Base-by-base conservation (phyloP, 2,888 invertebrate genomes). In the Protophormia terraenovae region DNA sequence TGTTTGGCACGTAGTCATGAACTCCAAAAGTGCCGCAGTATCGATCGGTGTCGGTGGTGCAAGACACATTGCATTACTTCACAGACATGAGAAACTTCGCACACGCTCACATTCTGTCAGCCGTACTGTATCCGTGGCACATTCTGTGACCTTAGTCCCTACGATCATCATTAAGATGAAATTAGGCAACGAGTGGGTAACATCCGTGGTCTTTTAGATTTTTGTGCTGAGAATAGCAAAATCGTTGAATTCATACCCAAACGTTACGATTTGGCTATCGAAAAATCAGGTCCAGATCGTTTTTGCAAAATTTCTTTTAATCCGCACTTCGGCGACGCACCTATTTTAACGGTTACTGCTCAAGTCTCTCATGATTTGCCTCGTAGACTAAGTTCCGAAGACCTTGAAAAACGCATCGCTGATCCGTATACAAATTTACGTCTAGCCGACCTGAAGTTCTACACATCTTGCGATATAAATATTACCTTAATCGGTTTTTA, bases 1-100 rank as follows among this genome's bases (percentile, higher is more conserved):
- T 47, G 66, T 38, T 27, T 67, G 16, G 66, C 66, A 12, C 64
- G 47, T 67, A 29, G 47, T 29, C 47, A 67, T 12, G 10, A 27
- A 22, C 4, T 67, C 1, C 29, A 14, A 7, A 29, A 19, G 16
- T 67, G 67, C 6, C 38, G 19, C 12, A 50, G 47, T 14, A 29
- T 8, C 2, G 47, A 45, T 32, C 14, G 29, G 12, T 67, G 67
- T 50, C 67, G 19, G 67, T 12, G 67, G 47, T 16, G 12, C 12
- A 12, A 3, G 19, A 50, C 47, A 50, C 14, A 47, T 50, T 7
- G 19, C 50, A 0, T 50, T 67, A 50, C 14, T 67, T 2, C 50
- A 67, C 19, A 16, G 4, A 32, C 67, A 29, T 19, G 35, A 62
- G 14, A 27, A n/a, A 14, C 41, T n/a, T 41, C 41, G 5, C 14